phyloP scores from a whole-genome alignment of 2,113 vertebrate species.

The Laticauda colubrina region DNA sequence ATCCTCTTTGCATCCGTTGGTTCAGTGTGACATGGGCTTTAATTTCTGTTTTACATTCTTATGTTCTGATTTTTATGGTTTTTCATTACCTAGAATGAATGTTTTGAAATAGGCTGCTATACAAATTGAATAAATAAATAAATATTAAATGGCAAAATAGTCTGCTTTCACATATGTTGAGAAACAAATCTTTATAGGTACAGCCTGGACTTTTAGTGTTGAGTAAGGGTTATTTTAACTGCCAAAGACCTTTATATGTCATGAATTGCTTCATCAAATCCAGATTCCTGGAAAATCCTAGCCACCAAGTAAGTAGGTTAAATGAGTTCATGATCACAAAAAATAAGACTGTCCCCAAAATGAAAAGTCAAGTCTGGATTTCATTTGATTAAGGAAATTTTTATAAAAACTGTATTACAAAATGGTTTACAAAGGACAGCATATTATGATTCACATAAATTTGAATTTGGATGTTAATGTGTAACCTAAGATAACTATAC shows the following conservation, averaged over 20 bases:
- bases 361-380: constrained; percentile 2
- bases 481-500: background rate
- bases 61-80: too few relatives aligned
- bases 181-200: too few relatives aligned
- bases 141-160: too few relatives aligned
- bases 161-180: too few relatives aligned
- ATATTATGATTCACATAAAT: background rate
- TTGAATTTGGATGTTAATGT: background rate
- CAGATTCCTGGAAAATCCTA: constrained; percentile 57
- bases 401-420: background rate
- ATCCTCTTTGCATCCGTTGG: too few relatives aligned
- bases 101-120: too few relatives aligned
- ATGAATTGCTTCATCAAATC: constrained; percentile 46
- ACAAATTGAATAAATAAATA: too few relatives aligned
- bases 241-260: constrained; percentile 46
- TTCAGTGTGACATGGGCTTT: too few relatives aligned
- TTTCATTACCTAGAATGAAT: too few relatives aligned
- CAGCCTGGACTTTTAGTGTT: constrained; percentile 28
- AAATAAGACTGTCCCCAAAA: constrained; percentile 45
- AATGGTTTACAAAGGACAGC: background rate
- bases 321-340: constrained; percentile 55
- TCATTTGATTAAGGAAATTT: constrained; percentile 2
- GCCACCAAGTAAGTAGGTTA: constrained; percentile 63
- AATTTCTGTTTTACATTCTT: too few relatives aligned
- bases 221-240: constrained; percentile 35